Percentiles rank a stretch among this genome's conserved stretches.
Conservation (phyloP, 2,113 vertebrate species). For the human (Homo sapiens) region DNA sequence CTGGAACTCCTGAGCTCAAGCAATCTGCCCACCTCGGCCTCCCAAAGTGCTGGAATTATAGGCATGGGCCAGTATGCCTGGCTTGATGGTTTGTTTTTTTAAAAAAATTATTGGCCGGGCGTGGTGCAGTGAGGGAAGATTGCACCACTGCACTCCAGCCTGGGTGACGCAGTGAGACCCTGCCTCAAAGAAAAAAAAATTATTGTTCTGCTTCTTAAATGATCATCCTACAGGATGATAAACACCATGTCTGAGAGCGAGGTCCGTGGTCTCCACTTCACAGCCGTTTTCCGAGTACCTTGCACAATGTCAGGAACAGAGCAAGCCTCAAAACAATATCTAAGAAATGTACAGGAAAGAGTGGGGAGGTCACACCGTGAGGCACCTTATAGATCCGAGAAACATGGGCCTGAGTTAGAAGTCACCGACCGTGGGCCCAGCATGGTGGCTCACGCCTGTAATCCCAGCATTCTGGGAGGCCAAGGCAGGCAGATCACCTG, state of each 20-base stretch:
- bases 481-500: too few species aligned
- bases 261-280: neutral
- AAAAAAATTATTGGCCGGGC: neutral
- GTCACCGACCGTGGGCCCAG: neutral
- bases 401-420: neutral
- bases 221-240: neutral
- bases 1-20: too few species aligned
- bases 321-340: neutral
- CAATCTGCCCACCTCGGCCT: too few species aligned
- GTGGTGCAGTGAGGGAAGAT: too few species aligned
- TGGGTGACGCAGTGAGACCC: too few species aligned
- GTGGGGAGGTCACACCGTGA: neutral
- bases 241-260: neutral
- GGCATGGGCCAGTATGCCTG: too few species aligned
- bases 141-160: too few species aligned
- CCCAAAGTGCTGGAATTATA: too few species aligned
- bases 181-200: too few species aligned
- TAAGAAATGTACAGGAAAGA: neutral
- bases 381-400: neutral
- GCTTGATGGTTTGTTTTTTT: neutral
- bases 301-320: neutral
- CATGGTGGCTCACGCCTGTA: too few species aligned
- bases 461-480: too few species aligned
- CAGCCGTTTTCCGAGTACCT: neutral
- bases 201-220: neutral